A percentile compares a stretch with the other conserved stretches of the same genome.
These are phyloP conservation scores for Bombus fervidus DNA, from an alignment of 1,140 invertebrate genomes.

Conservation along the genomic window DNA sequence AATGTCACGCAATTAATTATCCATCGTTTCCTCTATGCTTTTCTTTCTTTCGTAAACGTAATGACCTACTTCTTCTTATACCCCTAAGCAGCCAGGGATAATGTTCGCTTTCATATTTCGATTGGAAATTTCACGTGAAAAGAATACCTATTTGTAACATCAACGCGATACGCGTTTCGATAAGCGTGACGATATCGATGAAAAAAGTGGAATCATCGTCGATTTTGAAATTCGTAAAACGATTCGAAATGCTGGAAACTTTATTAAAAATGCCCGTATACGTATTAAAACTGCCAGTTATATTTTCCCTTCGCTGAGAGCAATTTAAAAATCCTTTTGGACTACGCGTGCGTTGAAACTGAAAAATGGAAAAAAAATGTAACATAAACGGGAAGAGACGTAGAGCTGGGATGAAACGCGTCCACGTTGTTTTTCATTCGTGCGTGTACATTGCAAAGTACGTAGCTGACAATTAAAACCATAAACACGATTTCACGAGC, in stretches of 20 bases:
- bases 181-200: neutral
- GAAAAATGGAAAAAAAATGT: neutral
- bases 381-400: neutral
- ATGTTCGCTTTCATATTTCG: neutral
- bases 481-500: neutral
- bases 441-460: neutral
- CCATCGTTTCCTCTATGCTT: neutral
- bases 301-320: neutral
- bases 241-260: neutral
- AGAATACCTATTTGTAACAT: neutral
- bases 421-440: neutral
- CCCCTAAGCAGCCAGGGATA: accelerated
- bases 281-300: neutral
- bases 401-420: too few relatives aligned
- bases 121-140: neutral
- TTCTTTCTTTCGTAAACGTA: neutral
- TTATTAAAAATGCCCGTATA: constrained; percentile 14
- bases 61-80: neutral
- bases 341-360: neutral
- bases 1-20: too few relatives aligned
- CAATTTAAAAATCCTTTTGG: constrained; percentile 5
- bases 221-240: neutral
- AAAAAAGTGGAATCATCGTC: neutral
- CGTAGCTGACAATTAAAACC: neutral
- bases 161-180: neutral